A percentile compares a stretch with the other conserved stretches of the same genome.
These are phyloP conservation scores for Xylocopa sonorina DNA, from an alignment of 1,140 invertebrate genomes.

Conservation along the genomic window DNA sequence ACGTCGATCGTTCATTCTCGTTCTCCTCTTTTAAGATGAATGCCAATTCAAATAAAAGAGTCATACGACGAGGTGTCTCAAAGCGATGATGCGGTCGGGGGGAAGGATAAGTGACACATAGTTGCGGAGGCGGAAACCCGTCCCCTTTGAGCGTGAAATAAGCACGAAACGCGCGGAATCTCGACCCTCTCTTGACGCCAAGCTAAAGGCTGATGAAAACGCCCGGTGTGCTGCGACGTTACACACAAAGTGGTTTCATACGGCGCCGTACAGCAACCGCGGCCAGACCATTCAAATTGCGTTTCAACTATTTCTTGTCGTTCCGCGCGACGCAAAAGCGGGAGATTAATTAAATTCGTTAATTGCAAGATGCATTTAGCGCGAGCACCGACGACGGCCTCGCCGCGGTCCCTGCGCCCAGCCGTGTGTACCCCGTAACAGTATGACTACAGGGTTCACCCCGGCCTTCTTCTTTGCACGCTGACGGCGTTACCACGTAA, in stretches of 20 bases:
- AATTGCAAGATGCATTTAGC: slow-evolving; percentile 79
- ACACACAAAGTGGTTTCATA: slow-evolving; percentile 65
- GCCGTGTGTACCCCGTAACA: background rate
- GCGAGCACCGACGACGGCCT: slow-evolving; percentile 22
- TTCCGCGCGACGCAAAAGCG: slow-evolving; percentile 68
- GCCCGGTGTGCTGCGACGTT: slow-evolving; percentile 51
- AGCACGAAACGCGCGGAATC: slow-evolving; percentile 44
- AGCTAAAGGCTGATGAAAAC: slow-evolving; percentile 44
- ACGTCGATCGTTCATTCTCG: background rate
- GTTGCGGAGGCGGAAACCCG: slow-evolving; percentile 2
- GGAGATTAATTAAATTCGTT: slow-evolving; percentile 80
- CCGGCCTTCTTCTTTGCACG: slow-evolving; percentile 38
- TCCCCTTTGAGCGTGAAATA: slow-evolving; percentile 47
- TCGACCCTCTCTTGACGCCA: slow-evolving; percentile 24
- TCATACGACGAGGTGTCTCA: too few species aligned
- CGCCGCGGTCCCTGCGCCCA: slow-evolving; percentile 35
- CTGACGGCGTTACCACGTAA: slow-evolving; percentile 30
- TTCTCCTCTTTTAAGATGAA: too few species aligned
- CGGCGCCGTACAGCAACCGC: slow-evolving; percentile 28
- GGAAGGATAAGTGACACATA: slow-evolving; percentile 24
- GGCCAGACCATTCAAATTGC: slow-evolving; percentile 71
- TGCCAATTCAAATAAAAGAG: too few species aligned
- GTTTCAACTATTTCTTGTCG: slow-evolving; percentile 76
- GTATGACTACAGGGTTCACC: background rate
- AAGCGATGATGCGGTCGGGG: background rate